Conservation (phyloP, 2,113 vertebrate species). For the Spermophilus dauricus region DNA sequence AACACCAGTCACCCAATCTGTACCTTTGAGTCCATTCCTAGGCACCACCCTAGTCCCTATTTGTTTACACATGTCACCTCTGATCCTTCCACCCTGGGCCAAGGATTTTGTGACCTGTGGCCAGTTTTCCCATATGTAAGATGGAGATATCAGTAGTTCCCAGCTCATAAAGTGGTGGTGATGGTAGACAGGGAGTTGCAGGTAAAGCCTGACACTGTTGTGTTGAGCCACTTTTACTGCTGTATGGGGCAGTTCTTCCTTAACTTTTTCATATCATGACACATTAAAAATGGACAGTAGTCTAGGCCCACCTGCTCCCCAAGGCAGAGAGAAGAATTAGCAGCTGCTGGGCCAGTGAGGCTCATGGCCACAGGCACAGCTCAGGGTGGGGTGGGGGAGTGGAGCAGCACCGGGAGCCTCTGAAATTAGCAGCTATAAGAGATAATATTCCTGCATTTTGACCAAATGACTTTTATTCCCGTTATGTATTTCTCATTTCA, state of each 20-base stretch:
- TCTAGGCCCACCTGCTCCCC: background rate
- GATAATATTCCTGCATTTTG: background rate
- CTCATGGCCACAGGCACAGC: background rate
- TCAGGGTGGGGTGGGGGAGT: no score
- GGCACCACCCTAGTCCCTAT: background rate
- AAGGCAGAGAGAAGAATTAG: background rate
- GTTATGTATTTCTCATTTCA: constrained; percentile 24
- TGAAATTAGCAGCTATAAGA: background rate
- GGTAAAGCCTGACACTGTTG: background rate
- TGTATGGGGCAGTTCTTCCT: background rate
- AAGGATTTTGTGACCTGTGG: background rate
- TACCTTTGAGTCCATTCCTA: background rate
- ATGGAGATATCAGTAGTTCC: background rate
- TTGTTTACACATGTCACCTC: background rate
- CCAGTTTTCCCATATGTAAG: background rate
- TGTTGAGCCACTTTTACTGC: background rate
- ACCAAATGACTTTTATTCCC: constrained; percentile 24
- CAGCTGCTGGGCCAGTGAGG: background rate
- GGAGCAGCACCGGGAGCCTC: background rate
- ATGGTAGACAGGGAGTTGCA: background rate
- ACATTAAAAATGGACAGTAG: fast-evolving
- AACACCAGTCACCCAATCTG: background rate
- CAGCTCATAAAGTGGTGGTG: background rate
- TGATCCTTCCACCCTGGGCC: background rate
- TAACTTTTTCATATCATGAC: background rate